A percentile compares a stretch with the other conserved stretches of the same genome.
Evolutionary conservation across 2,797 vertebrate species (phyloP).

Genomic region (Sebastes elongatus): DNA sequence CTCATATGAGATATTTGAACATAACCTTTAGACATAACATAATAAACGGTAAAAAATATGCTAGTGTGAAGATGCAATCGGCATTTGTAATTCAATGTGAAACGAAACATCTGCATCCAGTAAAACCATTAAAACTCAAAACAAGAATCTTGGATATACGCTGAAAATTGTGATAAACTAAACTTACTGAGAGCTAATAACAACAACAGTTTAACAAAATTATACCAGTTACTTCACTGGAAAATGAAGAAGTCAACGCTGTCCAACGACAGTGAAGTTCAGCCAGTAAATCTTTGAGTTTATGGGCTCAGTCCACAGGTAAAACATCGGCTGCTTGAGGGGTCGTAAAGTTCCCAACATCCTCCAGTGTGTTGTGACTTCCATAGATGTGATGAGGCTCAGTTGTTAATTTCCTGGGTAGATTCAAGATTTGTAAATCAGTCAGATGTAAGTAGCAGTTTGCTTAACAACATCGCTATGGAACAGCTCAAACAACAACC

Average conservation of each 20-base stretch:
- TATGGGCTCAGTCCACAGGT: background rate
- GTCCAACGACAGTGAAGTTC: background rate
- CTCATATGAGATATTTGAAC: background rate
- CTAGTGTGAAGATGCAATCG: background rate
- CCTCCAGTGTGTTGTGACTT: background rate
- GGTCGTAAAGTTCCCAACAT: background rate
- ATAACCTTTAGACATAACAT: background rate
- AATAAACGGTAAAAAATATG: background rate
- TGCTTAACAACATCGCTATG: background rate
- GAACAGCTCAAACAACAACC: background rate
- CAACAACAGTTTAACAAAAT: background rate
- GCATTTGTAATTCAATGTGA: background rate
- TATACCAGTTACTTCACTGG: background rate
- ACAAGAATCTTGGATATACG: background rate
- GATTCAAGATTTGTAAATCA: background rate
- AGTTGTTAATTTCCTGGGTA: rapidly evolving
- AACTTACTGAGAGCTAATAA: background rate
- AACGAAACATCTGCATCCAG: background rate
- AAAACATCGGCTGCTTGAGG: background rate
- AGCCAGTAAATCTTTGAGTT: background rate
- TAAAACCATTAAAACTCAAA: background rate
- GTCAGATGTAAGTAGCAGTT: background rate
- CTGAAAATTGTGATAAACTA: background rate
- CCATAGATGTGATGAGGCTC: background rate
- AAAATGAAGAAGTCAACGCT: background rate